Conservation (phyloP, 2,113 vertebrate genomes). For the Antechinus stuartii region DNA sequence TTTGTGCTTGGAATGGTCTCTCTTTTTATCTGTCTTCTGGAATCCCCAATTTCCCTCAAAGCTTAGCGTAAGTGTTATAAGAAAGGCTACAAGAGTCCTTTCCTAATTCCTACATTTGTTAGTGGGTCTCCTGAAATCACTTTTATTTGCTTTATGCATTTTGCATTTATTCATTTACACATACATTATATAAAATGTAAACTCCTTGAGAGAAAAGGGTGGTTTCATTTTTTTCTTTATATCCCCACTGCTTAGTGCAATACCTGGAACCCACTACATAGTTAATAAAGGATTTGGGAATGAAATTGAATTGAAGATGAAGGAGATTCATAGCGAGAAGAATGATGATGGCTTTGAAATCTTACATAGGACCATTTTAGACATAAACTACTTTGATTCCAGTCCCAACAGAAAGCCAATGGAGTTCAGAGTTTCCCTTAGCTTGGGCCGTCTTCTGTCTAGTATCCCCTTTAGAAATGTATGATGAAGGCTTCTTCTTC, state of each 20-base stretch:
- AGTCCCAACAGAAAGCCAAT: neutral
- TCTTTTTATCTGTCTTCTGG: neutral
- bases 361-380: neutral
- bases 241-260: neutral
- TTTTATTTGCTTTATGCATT: neutral
- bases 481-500: neutral
- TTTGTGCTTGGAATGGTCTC: neutral
- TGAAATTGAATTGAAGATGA: neutral
- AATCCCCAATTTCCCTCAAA: neutral
- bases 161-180: neutral
- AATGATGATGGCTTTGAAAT: neutral
- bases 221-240: neutral
- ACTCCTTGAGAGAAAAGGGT: neutral
- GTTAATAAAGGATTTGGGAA: neutral
- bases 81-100: neutral
- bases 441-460: neutral
- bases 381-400: neutral
- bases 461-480: neutral
- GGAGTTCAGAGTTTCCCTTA: neutral
- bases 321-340: neutral
- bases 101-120: neutral
- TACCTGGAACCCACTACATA: neutral
- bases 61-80: neutral
- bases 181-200: neutral
- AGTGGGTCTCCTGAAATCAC: neutral